phyloP scores from a whole-genome alignment of 2,888 invertebrate genomes.

The Anthrax anthrax region DNA sequence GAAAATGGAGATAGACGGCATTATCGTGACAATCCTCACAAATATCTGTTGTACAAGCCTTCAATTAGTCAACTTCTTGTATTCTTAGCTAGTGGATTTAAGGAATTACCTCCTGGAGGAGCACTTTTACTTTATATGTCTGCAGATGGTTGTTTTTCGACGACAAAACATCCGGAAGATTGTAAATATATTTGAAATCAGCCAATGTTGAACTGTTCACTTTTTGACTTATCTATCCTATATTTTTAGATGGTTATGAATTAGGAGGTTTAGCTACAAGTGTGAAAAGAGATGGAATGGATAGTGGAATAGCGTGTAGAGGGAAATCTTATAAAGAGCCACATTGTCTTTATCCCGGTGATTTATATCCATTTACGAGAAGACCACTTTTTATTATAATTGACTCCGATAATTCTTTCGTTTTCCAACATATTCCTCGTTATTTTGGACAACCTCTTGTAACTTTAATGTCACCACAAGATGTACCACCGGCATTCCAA shows the following conservation, averaged over 20 bases:
- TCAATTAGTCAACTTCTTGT: constrained; percentile 86
- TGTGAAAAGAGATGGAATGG: constrained; percentile 57
- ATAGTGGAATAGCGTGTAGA: constrained; percentile 30
- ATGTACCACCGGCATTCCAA: constrained; percentile 70
- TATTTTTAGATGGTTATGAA: constrained; percentile 66
- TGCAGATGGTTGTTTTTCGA: constrained; percentile 76
- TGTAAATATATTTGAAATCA: constrained; percentile 41
- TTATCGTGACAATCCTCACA: constrained; percentile 85
- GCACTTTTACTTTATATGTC: constrained; percentile 85
- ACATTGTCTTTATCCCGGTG: constrained; percentile 82
- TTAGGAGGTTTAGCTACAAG: constrained; percentile 82
- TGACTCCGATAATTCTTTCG: constrained; percentile 89
- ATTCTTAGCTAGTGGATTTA: constrained; percentile 82
- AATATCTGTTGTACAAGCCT: constrained; percentile 90
- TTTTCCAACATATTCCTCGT: constrained; percentile 79
- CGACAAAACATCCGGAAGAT: constrained; percentile 75
- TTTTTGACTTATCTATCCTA: constrained; percentile 4
- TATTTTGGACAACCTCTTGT: constrained; percentile 90
- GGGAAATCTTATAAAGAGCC: constrained; percentile 45
- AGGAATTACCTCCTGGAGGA: constrained; percentile 83
- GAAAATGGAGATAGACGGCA: constrained; percentile 57
- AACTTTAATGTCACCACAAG: constrained; percentile 85
- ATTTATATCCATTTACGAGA: constrained; percentile 82
- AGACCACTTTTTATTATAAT: constrained; percentile 86
- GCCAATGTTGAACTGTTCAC: background rate